A percentile compares a stretch with the other conserved stretches of the same genome.
These are phyloP conservation scores for Drosophila buzzatii DNA, from an alignment of 2,888 invertebrate species.

Conservation along the genomic window DNA sequence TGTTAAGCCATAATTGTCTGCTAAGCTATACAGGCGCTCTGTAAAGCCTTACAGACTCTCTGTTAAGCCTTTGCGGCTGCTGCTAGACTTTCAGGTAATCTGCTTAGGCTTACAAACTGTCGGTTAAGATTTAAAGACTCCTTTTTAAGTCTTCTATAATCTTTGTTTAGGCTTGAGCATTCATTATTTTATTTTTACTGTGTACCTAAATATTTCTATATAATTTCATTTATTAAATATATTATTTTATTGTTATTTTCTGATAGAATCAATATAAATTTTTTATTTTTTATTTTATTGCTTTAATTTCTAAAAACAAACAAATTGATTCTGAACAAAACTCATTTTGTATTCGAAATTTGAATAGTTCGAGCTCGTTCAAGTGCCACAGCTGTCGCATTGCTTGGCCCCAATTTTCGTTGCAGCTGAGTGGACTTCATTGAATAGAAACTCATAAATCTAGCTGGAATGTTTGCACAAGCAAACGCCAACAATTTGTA, in stretches of 20 bases:
- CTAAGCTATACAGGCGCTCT: not conserved
- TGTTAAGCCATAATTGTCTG: not conserved
- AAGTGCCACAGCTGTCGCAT: constrained; percentile 5
- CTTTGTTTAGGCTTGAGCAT: not conserved
- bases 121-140: not conserved
- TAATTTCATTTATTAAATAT: not conserved
- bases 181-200: not conserved
- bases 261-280: not conserved
- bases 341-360: not conserved
- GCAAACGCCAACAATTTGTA: constrained; percentile 43
- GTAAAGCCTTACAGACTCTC: not conserved
- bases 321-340: not conserved
- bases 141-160: not conserved
- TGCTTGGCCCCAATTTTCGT: constrained; percentile 5
- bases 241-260: not conserved
- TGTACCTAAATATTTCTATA: not conserved
- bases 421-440: constrained; percentile 12
- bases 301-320: not conserved
- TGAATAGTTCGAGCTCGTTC: not conserved
- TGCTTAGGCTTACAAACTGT: not conserved
- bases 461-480: constrained; percentile 19
- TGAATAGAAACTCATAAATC: constrained; percentile 42
- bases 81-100: not conserved
- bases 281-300: not conserved
- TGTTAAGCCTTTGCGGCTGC: not conserved